Percentiles rank a stretch among this genome's conserved stretches.
Evolutionary conservation across 92 coral and sea anemone genomes (phyloP).

Genomic region (Pocillopora meandrina): DNA sequence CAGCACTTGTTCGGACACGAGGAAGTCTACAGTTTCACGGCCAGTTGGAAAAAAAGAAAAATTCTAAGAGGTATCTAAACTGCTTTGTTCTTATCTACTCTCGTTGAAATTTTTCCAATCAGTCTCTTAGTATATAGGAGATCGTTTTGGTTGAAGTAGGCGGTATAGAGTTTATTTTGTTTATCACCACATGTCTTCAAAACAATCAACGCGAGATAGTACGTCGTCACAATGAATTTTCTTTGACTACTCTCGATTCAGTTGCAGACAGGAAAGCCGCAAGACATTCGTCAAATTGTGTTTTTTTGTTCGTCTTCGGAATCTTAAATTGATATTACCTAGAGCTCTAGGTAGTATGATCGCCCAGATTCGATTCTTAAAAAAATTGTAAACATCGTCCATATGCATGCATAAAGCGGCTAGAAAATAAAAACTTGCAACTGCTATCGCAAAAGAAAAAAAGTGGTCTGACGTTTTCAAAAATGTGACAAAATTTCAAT

Average conservation of each 20-base stretch:
- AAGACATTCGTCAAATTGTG: background rate
- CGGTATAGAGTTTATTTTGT: background rate
- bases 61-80: too few relatives aligned
- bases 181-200: background rate
- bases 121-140: background rate
- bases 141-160: background rate
- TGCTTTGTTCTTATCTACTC: too few relatives aligned
- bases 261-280: background rate
- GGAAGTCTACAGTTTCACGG: background rate
- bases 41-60: background rate
- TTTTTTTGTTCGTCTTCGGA: background rate
- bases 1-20: background rate
- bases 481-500: background rate
- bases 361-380: background rate
- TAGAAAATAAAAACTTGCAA: background rate
- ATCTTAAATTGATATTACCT: background rate
- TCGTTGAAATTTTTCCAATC: background rate
- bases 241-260: background rate
- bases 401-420: background rate
- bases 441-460: background rate
- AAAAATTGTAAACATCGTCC: background rate
- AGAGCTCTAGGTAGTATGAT: background rate
- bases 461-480: too few relatives aligned
- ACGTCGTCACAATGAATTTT: background rate
- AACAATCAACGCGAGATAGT: background rate